Base-by-base conservation (phyloP, 2,888 invertebrate species). In the Thalpophila matura region DNA sequence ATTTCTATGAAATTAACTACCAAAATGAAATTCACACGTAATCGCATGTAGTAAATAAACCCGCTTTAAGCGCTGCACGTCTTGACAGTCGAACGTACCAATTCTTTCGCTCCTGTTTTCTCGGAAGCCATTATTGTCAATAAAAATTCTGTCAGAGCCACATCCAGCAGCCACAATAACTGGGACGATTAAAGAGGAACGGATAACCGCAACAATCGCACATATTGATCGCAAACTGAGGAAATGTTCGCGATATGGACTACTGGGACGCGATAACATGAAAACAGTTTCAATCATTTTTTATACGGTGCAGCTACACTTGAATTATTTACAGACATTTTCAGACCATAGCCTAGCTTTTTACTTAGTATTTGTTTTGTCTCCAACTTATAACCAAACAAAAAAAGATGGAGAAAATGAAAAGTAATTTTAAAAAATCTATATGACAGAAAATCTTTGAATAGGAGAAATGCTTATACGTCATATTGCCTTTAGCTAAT, bases 181-280 rank as follows among this genome's bases (percentile, higher is more conserved):
- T 26, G 37, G 22, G 4, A 20, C 63, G 43, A 69, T 61, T 67
- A 53, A 60, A 67, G 33, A 47, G 37, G n/a, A 69, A 4, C 35
- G 37, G 58, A 68, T 62, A 68, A 63, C 64, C 63, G n/a, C 61
- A 70, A 53, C 47, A 43, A 57, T 49, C 16, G 18, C 9, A 31
- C 31, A 53, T 72, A 69, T 64, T 26, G 64, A 70, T 51, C 56
- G 35, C 22, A 3, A 20, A 20, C 24, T 16, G 37, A 50, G 69
- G 31, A 54, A 54, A 16, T 26, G 18, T 38, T 10, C 16, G 45
- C 12, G 46, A 71, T 51, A 33, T 47, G 50, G 72, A 64, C 50
- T 50, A 71, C 22, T 63, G 37, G 68, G 31, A 55, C 64, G 5
- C 9, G 7, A 29, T 18, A 29, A 35, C 16, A 16, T 29, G 27